Evolutionary conservation across 2,888 invertebrate genomes (phyloP).

Genomic region (Dryocosmus kuriphilus): DNA sequence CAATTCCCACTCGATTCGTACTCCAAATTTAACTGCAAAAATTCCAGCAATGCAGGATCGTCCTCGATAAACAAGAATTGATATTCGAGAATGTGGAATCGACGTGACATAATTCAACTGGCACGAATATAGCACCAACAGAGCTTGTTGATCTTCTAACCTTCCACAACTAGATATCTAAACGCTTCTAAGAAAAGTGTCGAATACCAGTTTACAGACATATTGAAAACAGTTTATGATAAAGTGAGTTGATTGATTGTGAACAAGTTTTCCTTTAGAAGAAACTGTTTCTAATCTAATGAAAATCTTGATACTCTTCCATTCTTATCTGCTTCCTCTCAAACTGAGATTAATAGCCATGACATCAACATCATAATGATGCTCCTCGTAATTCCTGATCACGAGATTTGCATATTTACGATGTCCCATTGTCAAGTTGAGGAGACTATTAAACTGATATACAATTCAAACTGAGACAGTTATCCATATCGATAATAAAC

Average conservation of each 20-base stretch:
- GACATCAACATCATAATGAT: neutral
- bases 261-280: neutral
- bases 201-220: neutral
- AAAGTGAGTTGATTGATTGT: neutral
- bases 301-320: neutral
- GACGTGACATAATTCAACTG: conserved; percentile 7
- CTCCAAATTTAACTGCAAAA: conserved; percentile 13
- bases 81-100: conserved; percentile 30
- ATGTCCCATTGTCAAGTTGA: neutral
- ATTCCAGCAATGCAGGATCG: conserved; percentile 8
- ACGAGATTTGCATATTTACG: conserved; percentile 24
- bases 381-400: neutral
- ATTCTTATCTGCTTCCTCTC: no score
- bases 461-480: neutral
- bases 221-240: neutral
- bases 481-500: neutral
- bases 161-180: conserved; percentile 1
- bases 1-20: neutral
- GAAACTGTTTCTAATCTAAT: neutral
- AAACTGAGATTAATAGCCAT: neutral
- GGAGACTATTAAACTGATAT: conserved; percentile 19
- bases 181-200: neutral
- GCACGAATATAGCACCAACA: conserved; percentile 1
- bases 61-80: conserved; percentile 10
- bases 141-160: neutral